Evolutionary conservation across 2,113 vertebrate genomes (phyloP).

Genomic region (Willisornis vidua): DNA sequence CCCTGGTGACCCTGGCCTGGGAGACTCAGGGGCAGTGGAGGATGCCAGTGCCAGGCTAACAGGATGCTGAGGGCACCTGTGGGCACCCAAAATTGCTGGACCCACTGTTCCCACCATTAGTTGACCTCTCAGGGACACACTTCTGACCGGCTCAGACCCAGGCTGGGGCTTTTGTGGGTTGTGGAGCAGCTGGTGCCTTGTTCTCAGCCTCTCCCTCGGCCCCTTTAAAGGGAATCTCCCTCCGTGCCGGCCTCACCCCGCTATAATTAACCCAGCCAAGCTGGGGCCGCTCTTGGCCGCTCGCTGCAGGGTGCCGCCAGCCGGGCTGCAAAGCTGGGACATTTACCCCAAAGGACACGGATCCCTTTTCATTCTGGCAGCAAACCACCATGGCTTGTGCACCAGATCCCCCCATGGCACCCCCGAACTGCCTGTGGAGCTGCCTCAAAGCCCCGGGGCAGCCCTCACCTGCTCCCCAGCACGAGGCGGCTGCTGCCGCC

Average conservation of each 20-base stretch:
- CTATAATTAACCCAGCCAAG: conserved; percentile 38
- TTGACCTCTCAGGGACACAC: fast-evolving
- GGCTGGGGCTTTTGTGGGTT: background rate
- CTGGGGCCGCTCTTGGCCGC: conserved; percentile 41
- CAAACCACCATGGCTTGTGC: background rate
- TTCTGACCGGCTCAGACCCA: background rate
- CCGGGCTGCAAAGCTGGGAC: background rate
- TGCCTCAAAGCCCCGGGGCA: background rate
- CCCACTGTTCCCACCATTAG: background rate
- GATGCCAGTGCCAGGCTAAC: background rate
- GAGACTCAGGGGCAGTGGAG: too few relatives aligned
- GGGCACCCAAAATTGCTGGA: background rate
- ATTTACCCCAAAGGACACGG: background rate
- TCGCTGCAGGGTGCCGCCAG: background rate
- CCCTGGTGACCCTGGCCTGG: fast-evolving
- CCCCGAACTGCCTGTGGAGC: fast-evolving
- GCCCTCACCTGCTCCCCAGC: background rate
- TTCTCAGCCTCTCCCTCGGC: background rate
- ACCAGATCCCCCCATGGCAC: background rate
- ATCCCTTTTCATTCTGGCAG: background rate
- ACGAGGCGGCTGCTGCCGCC: fast-evolving
- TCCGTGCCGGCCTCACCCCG: background rate
- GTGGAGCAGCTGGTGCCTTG: background rate
- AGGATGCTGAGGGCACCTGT: background rate
- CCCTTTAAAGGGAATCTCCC: conserved; percentile 61